Base-by-base conservation (phyloP, 2,113 vertebrate species). In the Brienomyrus longianalis region DNA sequence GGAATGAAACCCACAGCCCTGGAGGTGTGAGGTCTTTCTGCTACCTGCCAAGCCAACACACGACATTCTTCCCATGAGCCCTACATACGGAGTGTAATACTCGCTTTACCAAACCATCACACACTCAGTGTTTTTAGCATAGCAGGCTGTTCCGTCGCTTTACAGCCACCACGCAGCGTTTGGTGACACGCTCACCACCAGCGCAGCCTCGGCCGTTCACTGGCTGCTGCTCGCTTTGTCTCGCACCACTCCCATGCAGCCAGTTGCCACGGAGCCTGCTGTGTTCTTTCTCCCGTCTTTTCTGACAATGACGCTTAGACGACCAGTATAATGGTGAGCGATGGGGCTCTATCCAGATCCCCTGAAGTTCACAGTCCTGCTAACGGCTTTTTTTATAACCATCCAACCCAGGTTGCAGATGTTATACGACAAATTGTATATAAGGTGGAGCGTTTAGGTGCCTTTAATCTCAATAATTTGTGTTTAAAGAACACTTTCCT, bases 381-480 rank as follows among this genome's bases (percentile, higher is more conserved):
- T 80, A 80, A 80, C 27, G 15, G 35, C 74, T 80, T 80, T 13
- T 77, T 80, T 80, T 80, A 80, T 39, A 43, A 70, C 15, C 74
- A 80, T 8, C 74, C 31, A 80, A 43, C 74, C 35, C 5, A 17
- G 2, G 35, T 43, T 70, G 62, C 62, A 70, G 62, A 70, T 70
- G n/a, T 39, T 39, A 80, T 80, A 80, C 2, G 74, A 19, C 11
- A 43, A 80, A 80, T 13, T 43, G 74, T 80, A 19, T 19, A 80
- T 43, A 80, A 39, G 74, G 74, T 43, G 35, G 31, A 10, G n/a
- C 2, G 0, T 66, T 66, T 66, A 66, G n/a, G 27, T 31, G n/a
- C 27, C 45, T 54, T 59, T 59, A 43, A 89, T 39, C 39, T 84
- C 9, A 85, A 84, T 62, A 56, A 89, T 89, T 56, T 59, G 51